Evolutionary conservation across 2,888 invertebrate species (phyloP), one percentile per base, ranked within the genome.

Genomic region (Clepsis dumicolana): DNA sequence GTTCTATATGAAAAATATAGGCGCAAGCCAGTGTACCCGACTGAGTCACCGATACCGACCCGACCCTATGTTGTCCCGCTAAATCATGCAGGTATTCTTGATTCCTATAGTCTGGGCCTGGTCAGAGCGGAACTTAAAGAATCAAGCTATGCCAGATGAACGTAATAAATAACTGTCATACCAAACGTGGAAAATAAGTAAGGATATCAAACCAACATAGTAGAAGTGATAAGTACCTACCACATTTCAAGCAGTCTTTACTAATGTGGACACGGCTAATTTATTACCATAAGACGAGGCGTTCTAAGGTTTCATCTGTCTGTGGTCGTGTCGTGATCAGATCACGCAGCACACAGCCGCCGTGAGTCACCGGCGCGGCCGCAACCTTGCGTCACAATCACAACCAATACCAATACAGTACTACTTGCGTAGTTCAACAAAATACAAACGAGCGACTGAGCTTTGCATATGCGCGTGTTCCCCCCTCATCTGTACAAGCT

Each of bases 341-440:
- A 84, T 83, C 83, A 80, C 79, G 77, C 75, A 76, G 76, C 78
- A 76, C 76, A 76, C 85, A 81, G 80, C 80, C 80, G 48, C 48
- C 21, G 79, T 86, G 87, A 87, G 77, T 86, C 86, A 87, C 76
- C 78, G 62, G 62, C 48, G 48, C 48, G 48, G 56, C 71, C 73
- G 75, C 71, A 73, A 50, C 74, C 73, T 74, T 48, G 62, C 70
- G 21, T 48, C 48, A 48, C 48, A 48, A 35, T 8, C 16, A 48
- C 10, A 10, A 48, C 8, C 8, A 44, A 16, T 48, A 48, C 48
- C 10, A n/a, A n/a, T n/a, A n/a, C n/a, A n/a, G n/a, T n/a, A n/a
- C n/a, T n/a, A n/a, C n/a, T n/a, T n/a, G n/a, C n/a, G 48, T 48
- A 48, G 48, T 48, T 48, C 48, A 21, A 48, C 21, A 12, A 21